A percentile compares a stretch with the other conserved stretches of the same genome.
These are phyloP conservation scores for Glossosoma conforme DNA, from an alignment of 1,140 invertebrate genomes.

Conservation along the genomic window DNA sequence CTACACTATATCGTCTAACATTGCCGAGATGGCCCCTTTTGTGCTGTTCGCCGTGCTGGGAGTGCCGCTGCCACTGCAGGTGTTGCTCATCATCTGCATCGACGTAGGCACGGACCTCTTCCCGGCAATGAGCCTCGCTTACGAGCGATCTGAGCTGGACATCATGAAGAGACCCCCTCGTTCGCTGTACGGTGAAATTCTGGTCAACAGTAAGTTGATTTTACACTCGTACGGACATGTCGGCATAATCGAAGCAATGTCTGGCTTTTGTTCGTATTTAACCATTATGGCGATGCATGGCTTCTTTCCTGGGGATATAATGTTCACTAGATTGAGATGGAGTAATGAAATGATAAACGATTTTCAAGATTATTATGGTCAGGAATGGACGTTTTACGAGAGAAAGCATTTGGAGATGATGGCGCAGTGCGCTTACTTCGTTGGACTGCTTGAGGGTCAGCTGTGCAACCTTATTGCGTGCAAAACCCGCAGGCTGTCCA, in stretches of 20 bases:
- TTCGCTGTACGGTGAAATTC: conserved; percentile 69
- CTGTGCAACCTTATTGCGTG: conserved; percentile 75
- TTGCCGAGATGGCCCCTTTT: conserved; percentile 91
- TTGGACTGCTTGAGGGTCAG: conserved; percentile 73
- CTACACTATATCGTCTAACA: conserved; percentile 89
- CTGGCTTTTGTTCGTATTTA: conserved; percentile 84
- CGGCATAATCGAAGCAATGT: conserved; percentile 80
- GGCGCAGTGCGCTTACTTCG: conserved; percentile 76
- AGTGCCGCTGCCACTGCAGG: conserved; percentile 80
- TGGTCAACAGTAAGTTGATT: conserved; percentile 71
- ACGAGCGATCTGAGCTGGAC: conserved; percentile 79
- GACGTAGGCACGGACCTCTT: conserved; percentile 84
- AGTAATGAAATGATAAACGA: too few relatives aligned
- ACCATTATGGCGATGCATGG: conserved; percentile 80
- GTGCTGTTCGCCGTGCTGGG: conserved; percentile 74
- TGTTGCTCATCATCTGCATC: conserved; percentile 81
- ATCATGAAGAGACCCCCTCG: conserved; percentile 82
- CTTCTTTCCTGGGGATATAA: conserved; percentile 62
- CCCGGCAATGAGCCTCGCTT: conserved; percentile 79
- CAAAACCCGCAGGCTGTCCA: conserved; percentile 70
- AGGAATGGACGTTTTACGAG: too few relatives aligned
- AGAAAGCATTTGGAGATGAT: too few relatives aligned
- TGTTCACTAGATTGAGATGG: conserved; percentile 62
- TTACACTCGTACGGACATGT: conserved; percentile 80
- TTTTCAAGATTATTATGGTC: too few relatives aligned